phyloP scores from a whole-genome alignment of 2,113 vertebrate species.

The Gadus chalcogrammus region DNA sequence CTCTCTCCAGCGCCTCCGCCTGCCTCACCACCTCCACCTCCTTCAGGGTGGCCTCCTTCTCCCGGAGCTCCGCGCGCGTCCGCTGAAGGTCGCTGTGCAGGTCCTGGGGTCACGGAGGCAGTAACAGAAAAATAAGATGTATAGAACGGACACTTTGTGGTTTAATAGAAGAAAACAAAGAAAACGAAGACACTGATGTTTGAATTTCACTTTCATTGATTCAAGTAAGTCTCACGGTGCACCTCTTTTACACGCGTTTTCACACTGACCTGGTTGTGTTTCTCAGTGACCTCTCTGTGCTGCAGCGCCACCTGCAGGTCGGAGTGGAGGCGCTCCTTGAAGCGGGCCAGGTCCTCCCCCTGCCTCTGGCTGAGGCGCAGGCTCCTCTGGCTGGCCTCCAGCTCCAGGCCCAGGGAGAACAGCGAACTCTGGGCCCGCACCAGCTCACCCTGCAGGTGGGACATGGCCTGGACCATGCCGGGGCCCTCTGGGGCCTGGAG shows the following conservation, averaged over 20 bases:
- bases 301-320: constrained; percentile 77
- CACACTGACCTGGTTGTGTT: constrained; percentile 84
- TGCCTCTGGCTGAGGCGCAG: constrained; percentile 80
- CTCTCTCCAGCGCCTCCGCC: constrained; percentile 67
- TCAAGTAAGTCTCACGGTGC: no score
- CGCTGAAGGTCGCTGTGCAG: constrained; percentile 79
- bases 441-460: constrained; percentile 77
- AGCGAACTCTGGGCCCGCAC: constrained; percentile 82
- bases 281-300: constrained; percentile 83
- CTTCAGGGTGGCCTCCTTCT: constrained; percentile 76
- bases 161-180: no score
- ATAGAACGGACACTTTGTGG: no score
- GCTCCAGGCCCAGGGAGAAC: constrained; percentile 85
- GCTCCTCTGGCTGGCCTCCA: constrained; percentile 79
- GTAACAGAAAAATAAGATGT: no score
- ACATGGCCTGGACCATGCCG: constrained; percentile 36
- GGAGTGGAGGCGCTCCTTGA: constrained; percentile 73
- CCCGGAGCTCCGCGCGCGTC: constrained; percentile 79
- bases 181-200: no score
- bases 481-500: constrained; percentile 52
- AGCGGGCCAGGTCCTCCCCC: constrained; percentile 71
- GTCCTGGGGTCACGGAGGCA: constrained; percentile 70
- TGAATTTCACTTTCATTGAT: no score
- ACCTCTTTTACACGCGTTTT: background rate
- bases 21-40: constrained; percentile 73